These are phyloP conservation scores for Gymnobelideus leadbeateri DNA, from an alignment of 2,113 vertebrate species.

Conservation along the genomic window DNA sequence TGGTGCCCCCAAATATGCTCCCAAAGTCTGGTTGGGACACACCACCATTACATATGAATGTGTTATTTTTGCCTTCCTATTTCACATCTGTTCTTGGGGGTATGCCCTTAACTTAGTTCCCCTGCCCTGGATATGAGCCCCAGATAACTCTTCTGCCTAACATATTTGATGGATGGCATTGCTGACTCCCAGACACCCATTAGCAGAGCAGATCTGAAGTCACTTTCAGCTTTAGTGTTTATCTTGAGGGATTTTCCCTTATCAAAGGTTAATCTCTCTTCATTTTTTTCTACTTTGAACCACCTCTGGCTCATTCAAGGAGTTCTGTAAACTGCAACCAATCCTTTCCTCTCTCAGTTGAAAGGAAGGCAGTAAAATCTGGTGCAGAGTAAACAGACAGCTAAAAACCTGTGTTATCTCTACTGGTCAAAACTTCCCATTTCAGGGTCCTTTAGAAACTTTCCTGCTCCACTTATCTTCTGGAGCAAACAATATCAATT, in stretches of 20 bases:
- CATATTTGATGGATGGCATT: not conserved
- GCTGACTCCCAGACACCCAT: not conserved
- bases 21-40: not conserved
- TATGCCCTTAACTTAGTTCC: not conserved
- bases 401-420: not conserved
- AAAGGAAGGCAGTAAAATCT: not conserved
- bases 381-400: not conserved
- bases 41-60: not conserved
- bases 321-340: not conserved
- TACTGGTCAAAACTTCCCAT: not conserved
- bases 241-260: not conserved
- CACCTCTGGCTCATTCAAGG: not conserved
- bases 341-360: not conserved
- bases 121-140: not conserved
- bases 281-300: not conserved
- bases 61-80: not conserved
- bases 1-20: not conserved
- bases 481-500: not conserved
- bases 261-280: slow-evolving; percentile 17
- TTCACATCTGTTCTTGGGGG: not conserved
- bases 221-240: not conserved
- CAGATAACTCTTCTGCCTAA: not conserved
- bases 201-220: not conserved
- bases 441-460: not conserved
- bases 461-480: not conserved